Base-by-base conservation (phyloP, 2,113 vertebrate species). In the Thinocorus orbignyianus region DNA sequence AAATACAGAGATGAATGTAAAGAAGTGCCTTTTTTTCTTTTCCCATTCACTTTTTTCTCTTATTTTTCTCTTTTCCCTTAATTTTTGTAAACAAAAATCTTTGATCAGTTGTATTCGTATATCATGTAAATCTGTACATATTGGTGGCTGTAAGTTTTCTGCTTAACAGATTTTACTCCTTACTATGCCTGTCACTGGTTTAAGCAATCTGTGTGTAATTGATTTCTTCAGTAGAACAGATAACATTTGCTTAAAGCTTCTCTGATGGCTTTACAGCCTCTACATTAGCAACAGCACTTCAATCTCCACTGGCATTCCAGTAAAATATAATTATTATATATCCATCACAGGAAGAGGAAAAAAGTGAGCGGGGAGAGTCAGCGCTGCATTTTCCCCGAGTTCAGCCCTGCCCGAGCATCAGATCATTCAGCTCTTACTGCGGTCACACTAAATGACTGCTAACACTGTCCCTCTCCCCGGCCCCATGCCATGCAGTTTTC, bases 221-320 rank as follows among this genome's bases (percentile, higher is more conserved):
- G 97, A 98, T 98, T 98, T 98, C 97, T 98, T 97, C 97, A 97
- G 97, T 97, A 98, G 98, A 98, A 98, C 93, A 98, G 97, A 97
- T 97, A 98, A 98, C 97, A 98, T 98, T 98, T 98, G 97, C 97
- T 98, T 98, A 98, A 98, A 98, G 95, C 97, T 97, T 92, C 90
- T 97, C 96, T 97, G 97, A 98, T 98, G 96, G 97, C 96, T 98
- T 98, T 98, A 97, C 95, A 98, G 97, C 96, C 94, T 96, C 93
- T 93, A 95, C 97, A 98, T 98, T 98, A 98, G 90, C 96, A 97
- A 93, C 94, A 96, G 88, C 90, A 97, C 93, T 98, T 98, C 96
- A 84, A 78, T 97, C 96, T 97, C 96, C 88, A 96, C 90, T 94
- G 88, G 95, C 93, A 96, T 97, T 97, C 97, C 94, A 91, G 96